A percentile compares a stretch with the other conserved stretches of the same genome.
Evolutionary conservation across 2,888 invertebrate genomes (phyloP).

Genomic region (Catonia carolina): DNA sequence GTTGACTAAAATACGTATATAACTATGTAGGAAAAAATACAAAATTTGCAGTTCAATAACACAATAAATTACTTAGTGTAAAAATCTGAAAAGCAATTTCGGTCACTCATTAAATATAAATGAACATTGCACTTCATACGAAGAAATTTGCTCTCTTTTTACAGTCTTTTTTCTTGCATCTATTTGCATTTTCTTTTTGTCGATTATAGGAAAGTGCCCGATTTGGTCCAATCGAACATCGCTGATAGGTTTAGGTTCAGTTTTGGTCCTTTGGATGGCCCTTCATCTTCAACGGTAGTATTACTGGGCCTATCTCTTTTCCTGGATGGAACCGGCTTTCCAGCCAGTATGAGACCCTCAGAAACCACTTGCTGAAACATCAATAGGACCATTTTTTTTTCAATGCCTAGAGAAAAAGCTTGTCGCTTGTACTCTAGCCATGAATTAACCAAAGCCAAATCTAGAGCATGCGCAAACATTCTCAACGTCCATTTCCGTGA

Average conservation of each 20-base stretch:
- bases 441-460: constrained; percentile 19
- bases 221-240: constrained; percentile 8
- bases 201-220: background rate
- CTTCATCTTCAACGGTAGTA: background rate
- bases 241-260: background rate
- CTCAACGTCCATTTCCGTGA: constrained; percentile 22
- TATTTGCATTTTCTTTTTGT: background rate
- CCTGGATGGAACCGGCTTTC: background rate
- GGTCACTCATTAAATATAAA: constrained; percentile 1
- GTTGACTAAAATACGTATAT: too few relatives aligned
- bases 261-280: background rate
- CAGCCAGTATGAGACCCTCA: constrained; percentile 13
- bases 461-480: constrained; percentile 21
- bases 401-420: constrained; percentile 7
- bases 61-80: background rate
- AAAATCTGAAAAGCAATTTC: constrained; percentile 1
- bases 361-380: constrained; percentile 18
- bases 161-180: background rate
- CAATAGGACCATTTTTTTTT: constrained; percentile 20
- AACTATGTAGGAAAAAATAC: too few relatives aligned
- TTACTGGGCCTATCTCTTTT: constrained; percentile 16
- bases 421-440: constrained; percentile 20
- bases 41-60: too few relatives aligned
- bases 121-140: constrained; percentile 2
- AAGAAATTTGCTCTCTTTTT: background rate